Base-by-base conservation (phyloP, 2,888 invertebrate species). In the Spatulosminthurus flaviceps region DNA sequence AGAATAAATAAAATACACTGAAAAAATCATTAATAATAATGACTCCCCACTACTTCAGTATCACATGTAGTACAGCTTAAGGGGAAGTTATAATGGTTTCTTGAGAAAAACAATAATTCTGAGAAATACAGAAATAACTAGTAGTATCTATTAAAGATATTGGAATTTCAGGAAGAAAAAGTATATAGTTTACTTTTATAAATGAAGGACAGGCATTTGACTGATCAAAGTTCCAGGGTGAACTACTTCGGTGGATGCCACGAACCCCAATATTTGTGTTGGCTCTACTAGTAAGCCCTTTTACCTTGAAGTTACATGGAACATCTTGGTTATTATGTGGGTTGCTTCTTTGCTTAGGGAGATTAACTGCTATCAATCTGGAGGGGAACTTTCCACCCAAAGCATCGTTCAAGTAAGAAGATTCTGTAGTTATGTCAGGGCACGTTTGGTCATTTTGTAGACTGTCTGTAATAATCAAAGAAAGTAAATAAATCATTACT, bases 301-400 rank as follows among this genome's bases (percentile, higher is more conserved):
- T 72, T n/a, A 79, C 60, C 42, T 79, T 79, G 34, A 79, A 79
- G 66, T 79, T 79, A 73, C 78, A 79, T 41, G 78, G 78, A 24
- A 79, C 24, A 28, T 79, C 78, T 29, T 78, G 61, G 70, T 71
- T 70, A 19, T 73, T 73, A 26, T 73, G 43, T 28, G 73, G 73
- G 41, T 71, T 70, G 22, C 61, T 26, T 11, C 72, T 22, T 26
- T 66, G 24, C 21, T 73, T 66, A 34, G 78, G 78, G 9, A 79
- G 29, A 73, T 72, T 79, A 5, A 79, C 74, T 22, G 42, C 72
- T 22, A 79, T 79, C 21, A 73, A n/a, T n/a, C 78, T 26, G 41
- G 19, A 64, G 19, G 78, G 78, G 34, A 71, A 78, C 42, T 71
- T 60, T 22, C 51, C 78, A n/a, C 29, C 64, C 28, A 29, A n/a